A percentile compares a stretch with the other conserved stretches of the same genome.
phyloP scores from a whole-genome alignment of 2,113 vertebrate genomes.

The Ceratotherium simum region DNA sequence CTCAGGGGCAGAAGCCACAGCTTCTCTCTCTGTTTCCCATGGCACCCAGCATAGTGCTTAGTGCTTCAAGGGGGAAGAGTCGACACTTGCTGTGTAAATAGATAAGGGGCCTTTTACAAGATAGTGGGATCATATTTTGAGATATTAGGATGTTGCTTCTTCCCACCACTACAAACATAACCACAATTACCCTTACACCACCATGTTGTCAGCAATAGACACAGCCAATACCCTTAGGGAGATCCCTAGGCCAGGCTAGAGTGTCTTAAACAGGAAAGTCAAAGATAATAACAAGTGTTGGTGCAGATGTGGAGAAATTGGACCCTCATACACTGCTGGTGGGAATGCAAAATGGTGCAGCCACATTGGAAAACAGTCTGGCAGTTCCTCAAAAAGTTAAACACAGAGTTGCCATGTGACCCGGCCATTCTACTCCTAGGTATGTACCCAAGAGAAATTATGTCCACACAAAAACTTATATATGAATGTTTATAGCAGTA shows the following conservation, averaged over 20 bases:
- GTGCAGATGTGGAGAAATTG: neutral
- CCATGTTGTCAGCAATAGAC: neutral
- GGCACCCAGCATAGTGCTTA: neutral
- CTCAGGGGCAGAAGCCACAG: neutral
- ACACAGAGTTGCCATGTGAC: neutral
- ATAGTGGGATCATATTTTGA: neutral
- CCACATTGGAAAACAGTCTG: neutral
- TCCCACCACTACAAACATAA: neutral
- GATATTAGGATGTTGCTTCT: neutral
- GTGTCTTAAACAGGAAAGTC: neutral
- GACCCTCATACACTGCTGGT: neutral
- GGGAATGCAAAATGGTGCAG: neutral
- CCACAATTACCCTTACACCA: neutral
- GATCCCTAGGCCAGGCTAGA: neutral
- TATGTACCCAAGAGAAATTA: neutral
- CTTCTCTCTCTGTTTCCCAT: neutral
- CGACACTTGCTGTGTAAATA: neutral
- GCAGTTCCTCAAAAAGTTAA: neutral
- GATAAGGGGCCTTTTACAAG: neutral
- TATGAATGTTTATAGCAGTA: neutral
- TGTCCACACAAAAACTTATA: neutral
- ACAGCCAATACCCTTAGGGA: neutral
- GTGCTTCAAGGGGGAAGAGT: neutral
- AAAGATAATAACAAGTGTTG: neutral
- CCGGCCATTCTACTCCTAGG: neutral